Evolutionary conservation across 1,140 invertebrate species (phyloP), one percentile per base, ranked within the genome.

Genomic region (Macrostomum lignano): DNA sequence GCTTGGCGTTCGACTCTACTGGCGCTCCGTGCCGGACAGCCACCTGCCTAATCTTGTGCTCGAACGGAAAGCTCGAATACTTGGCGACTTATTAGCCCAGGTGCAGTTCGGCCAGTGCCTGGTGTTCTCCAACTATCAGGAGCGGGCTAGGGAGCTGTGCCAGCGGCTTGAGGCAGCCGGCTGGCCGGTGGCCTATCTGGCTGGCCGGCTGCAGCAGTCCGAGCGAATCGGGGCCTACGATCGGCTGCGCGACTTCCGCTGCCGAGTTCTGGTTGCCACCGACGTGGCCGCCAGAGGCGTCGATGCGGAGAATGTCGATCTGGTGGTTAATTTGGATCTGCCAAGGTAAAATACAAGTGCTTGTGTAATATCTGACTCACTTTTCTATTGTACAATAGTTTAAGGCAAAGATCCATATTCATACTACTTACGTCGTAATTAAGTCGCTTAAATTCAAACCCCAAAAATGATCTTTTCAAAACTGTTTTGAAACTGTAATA

Each of bases 281-380:
- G 79, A 91, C 65, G 58, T 93, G 45, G 60, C 62, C 36, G 38
- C 65, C 3, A 43, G 66, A 38, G 68, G 86, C 10, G 76, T 94
- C 42, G 86, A 96, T 64, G 72, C 71, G 7, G 67, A 73, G 33
- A 73, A 81, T 61, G 71, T 93, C 5, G 74, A 94, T 62, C 58
- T 94, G 25, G 72, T 94, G 1, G 67, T 96, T 7, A 91, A 93
- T 57, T 65, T 91, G 44, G 84, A 93, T 51, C 49, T 73, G 24
- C 78, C 88, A 2, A 45, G n/a, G n/a, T n/a, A n/a, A n/a, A n/a
- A n/a, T n/a, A n/a, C n/a, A n/a, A n/a, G n/a, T n/a, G n/a, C n/a
- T n/a, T n/a, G n/a, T n/a, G n/a, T n/a, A n/a, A n/a, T n/a, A n/a
- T n/a, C n/a, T n/a, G n/a, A n/a, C n/a, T n/a, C n/a, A n/a, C n/a